Conservation (phyloP, 2,888 invertebrate genomes). For the Cistogaster globosa region DNA sequence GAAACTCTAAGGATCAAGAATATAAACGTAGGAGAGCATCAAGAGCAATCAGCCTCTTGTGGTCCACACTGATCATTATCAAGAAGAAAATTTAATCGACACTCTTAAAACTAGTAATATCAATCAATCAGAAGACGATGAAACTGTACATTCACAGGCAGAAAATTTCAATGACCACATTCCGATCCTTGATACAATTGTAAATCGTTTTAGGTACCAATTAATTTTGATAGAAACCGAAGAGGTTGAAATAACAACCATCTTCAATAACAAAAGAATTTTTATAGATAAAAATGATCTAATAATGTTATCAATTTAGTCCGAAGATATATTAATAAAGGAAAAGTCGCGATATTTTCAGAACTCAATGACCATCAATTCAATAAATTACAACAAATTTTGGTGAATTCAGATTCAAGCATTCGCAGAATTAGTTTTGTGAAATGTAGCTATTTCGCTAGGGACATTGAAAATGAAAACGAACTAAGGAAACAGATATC, state of each 20-base stretch:
- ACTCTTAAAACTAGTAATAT: conserved; percentile 4
- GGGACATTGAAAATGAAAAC: no score
- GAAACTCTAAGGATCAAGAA: conserved; percentile 5
- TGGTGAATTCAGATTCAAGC: conserved; percentile 31
- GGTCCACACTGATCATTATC: conserved; percentile 3
- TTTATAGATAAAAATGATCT: conserved; percentile 43
- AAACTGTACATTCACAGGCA: not conserved
- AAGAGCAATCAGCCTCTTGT: not conserved
- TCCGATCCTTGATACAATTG: conserved; percentile 51
- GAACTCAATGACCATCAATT: conserved; percentile 41
- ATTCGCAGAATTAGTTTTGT: not conserved
- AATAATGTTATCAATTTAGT: conserved; percentile 39
- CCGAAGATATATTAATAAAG: conserved; percentile 35
- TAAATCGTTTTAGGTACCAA: conserved; percentile 54
- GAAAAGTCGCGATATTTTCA: conserved; percentile 45
- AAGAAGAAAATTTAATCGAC: conserved; percentile 1
- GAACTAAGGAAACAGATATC: no score
- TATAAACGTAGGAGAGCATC: conserved; percentile 5
- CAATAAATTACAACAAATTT: conserved; percentile 39
- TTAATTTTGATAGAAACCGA: conserved; percentile 43
- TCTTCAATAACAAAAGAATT: conserved; percentile 48
- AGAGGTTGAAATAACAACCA: conserved; percentile 9
- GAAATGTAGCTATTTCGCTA: not conserved
- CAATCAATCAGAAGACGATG: conserved; percentile 18
- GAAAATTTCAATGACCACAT: no score